A percentile compares a stretch with the other conserved stretches of the same genome.
phyloP scores from a whole-genome alignment of 1,140 invertebrate genomes.

The Drosophila serrata region DNA sequence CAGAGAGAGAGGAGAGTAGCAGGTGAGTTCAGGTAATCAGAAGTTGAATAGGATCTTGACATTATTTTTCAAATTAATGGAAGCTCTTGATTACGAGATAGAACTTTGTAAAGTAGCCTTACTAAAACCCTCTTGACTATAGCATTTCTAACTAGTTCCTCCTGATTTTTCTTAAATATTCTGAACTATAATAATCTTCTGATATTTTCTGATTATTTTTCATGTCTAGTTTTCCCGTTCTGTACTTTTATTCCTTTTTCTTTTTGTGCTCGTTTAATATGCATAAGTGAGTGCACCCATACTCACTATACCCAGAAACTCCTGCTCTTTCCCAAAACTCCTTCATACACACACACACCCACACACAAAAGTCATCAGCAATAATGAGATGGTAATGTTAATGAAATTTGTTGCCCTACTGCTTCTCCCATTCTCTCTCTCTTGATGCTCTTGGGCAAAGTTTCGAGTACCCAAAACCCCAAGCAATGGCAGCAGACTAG shows the following conservation, averaged over 20 bases:
- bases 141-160: not conserved
- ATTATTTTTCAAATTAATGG: not conserved
- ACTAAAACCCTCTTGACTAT: not conserved
- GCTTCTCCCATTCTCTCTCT: constrained; percentile 5
- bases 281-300: constrained; percentile 19
- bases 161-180: not conserved
- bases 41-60: not conserved
- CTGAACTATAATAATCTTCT: not conserved
- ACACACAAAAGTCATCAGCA: constrained; percentile 69
- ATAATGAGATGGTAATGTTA: constrained; percentile 82
- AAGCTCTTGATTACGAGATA: not conserved
- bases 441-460: constrained; percentile 29
- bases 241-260: constrained; percentile 2
- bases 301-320: not conserved
- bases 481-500: constrained; percentile 26
- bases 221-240: not conserved
- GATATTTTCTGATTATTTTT: not conserved
- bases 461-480: constrained; percentile 40
- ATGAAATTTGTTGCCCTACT: constrained; percentile 72
- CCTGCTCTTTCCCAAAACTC: constrained; percentile 11
- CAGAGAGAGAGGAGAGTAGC: not conserved
- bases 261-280: constrained; percentile 5
- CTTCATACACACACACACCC: not conserved
- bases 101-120: not conserved
- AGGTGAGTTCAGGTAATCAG: not conserved